Evolutionary conservation across 2,113 vertebrate genomes (phyloP).

Genomic region (Amazona vittata): DNA sequence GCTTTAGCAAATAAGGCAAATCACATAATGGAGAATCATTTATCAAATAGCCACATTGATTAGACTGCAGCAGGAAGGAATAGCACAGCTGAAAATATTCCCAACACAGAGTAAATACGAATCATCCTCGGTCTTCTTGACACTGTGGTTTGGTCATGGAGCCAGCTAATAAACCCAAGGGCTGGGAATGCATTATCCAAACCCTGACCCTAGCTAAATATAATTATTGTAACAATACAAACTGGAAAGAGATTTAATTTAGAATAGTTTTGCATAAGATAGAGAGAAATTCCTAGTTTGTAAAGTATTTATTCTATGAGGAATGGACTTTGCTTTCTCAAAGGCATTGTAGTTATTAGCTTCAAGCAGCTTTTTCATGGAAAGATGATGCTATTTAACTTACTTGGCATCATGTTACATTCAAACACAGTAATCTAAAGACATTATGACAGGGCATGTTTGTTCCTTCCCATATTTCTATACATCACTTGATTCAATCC

Average conservation of each 20-base stretch:
- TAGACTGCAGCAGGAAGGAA: not conserved
- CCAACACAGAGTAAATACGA: not conserved
- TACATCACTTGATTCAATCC: not conserved
- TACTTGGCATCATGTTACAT: not conserved
- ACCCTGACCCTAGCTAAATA: not conserved
- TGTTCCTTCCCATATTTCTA: not conserved
- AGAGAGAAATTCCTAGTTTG: not conserved
- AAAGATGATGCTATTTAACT: not conserved
- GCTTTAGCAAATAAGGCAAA: not conserved
- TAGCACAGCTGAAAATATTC: not conserved
- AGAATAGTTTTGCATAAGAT: not conserved
- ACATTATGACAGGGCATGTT: not conserved
- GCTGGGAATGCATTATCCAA: constrained; percentile 2
- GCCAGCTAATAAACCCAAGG: not conserved
- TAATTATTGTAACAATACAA: not conserved
- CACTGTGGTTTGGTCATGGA: constrained; percentile 1
- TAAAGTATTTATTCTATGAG: not conserved
- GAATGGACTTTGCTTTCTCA: not conserved
- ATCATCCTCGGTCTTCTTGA: not conserved
- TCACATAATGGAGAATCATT: not conserved
- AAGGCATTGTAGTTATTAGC: not conserved
- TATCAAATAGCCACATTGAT: not conserved
- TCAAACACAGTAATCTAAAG: not conserved
- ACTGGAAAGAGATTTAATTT: not conserved
- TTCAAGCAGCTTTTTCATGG: not conserved